These are phyloP conservation scores for Parus major DNA, from an alignment of 2,113 vertebrate species.

Conservation along the genomic window DNA sequence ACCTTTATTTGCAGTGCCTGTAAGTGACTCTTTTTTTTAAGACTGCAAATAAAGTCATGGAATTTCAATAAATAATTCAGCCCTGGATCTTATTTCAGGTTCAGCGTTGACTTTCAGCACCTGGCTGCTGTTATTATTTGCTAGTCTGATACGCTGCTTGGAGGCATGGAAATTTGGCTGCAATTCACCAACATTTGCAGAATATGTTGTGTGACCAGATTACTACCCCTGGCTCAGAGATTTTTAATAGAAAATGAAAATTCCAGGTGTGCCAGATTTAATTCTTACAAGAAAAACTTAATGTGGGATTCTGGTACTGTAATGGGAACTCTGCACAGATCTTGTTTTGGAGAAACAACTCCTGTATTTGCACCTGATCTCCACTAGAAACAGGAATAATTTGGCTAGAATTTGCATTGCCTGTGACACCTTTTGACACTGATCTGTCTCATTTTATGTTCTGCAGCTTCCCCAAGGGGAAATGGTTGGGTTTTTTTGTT, in stretches of 20 bases:
- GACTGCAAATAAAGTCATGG: conserved; percentile 68
- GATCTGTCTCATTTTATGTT: neutral
- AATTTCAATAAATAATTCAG: conserved; percentile 86
- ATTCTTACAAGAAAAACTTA: neutral
- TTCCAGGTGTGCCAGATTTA: conserved; percentile 42
- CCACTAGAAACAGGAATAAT: conserved; percentile 3
- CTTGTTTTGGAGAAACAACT: neutral
- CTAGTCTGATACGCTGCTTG: neutral
- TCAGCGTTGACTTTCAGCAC: conserved; percentile 74
- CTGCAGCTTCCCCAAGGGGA: neutral
- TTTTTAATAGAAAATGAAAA: conserved; percentile 27
- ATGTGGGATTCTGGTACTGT: neutral
- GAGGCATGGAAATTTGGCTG: conserved; percentile 67
- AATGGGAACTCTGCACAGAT: neutral
- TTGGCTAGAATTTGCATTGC: conserved; percentile 19
- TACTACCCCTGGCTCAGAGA: conserved; percentile 9
- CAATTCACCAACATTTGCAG: conserved; percentile 50
- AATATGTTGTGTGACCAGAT: neutral
- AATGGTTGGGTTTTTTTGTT: neutral
- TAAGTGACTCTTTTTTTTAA: conserved; percentile 5
- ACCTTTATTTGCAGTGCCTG: neutral
- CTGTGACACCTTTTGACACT: neutral
- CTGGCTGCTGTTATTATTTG: conserved; percentile 56
- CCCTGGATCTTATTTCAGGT: conserved; percentile 65
- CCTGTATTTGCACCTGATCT: neutral